Percentiles rank a stretch among this genome's conserved stretches.
Conservation (phyloP, 2,888 invertebrate genomes). For the Cryptophagus acutangulus region DNA sequence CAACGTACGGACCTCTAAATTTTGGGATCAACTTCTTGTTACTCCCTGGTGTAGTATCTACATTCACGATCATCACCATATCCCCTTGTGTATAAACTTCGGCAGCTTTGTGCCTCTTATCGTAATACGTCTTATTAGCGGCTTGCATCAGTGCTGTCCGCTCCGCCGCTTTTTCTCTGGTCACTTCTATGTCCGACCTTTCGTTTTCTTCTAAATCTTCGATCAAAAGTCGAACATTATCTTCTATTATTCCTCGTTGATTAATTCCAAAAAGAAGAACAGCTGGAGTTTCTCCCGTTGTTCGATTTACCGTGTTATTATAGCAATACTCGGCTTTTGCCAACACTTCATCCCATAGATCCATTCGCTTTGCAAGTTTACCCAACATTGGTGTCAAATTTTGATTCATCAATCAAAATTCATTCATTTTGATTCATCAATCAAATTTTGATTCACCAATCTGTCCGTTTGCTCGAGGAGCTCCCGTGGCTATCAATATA, state of each 20-base stretch:
- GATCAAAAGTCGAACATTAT: no score
- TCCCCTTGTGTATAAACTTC: no score
- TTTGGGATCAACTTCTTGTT: no score
- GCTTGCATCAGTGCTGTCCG: conserved; percentile 12
- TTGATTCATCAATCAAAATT: conserved; percentile 22
- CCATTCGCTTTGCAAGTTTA: no score
- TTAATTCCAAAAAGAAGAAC: conserved; percentile 16
- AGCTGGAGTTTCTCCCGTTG: conserved; percentile 13
- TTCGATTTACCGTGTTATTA: conserved; percentile 11
- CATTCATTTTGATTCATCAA: no score
- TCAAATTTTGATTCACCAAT: no score
- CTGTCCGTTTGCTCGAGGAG: conserved; percentile 8
- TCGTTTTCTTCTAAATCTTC: conserved; percentile 5
- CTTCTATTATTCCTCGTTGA: no score
- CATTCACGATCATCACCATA: no score
- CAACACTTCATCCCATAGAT: conserved; percentile 22
- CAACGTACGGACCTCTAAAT: no score
- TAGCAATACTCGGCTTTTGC: conserved; percentile 11
- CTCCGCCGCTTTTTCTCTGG: conserved; percentile 14
- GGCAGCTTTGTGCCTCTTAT: no score
- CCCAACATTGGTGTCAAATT: conserved; percentile 23
- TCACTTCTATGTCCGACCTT: conserved; percentile 8
- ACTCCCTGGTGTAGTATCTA: no score
- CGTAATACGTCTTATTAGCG: no score
- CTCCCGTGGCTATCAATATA: conserved; percentile 24